Conservation (phyloP, 1,140 invertebrate species). For the Micrasema longulum region DNA sequence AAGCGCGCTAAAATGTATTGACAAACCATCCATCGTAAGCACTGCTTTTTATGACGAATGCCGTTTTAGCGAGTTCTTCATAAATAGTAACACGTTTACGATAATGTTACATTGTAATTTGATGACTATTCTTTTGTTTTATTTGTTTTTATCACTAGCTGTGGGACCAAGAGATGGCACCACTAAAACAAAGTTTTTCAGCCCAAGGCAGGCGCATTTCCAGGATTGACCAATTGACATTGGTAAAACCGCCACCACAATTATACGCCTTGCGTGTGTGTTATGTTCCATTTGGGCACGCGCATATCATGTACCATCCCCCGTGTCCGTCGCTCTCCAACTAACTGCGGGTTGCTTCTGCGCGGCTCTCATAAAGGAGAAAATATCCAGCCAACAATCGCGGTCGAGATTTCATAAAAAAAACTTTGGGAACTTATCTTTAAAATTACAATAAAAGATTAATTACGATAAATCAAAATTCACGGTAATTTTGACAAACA, state of each 20-base stretch:
- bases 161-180: slow-evolving; percentile 88
- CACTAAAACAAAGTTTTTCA: slow-evolving; percentile 81
- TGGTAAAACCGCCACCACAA: slow-evolving; percentile 70
- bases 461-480: no score
- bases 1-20: no score
- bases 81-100: no score
- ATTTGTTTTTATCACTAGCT: slow-evolving; percentile 66
- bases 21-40: no score
- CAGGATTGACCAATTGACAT: slow-evolving; percentile 83
- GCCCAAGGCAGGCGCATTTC: slow-evolving; percentile 81
- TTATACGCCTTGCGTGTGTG: slow-evolving; percentile 16
- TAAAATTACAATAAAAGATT: no score
- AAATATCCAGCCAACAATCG: no score
- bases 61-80: no score
- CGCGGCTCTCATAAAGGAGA: no score
- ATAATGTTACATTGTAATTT: slow-evolving; percentile 43
- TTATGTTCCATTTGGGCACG: slow-evolving; percentile 12
- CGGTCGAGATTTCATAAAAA: no score
- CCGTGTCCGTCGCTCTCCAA: slow-evolving; percentile 2
- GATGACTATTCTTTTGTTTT: slow-evolving; percentile 36
- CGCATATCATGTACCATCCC: not conserved
- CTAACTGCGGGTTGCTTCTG: slow-evolving; percentile 25
- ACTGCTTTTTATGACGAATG: no score
- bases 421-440: no score
- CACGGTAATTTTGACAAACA: no score